Base-by-base conservation (phyloP, 2,888 invertebrate genomes). In the Synanthedon vespiformis region DNA sequence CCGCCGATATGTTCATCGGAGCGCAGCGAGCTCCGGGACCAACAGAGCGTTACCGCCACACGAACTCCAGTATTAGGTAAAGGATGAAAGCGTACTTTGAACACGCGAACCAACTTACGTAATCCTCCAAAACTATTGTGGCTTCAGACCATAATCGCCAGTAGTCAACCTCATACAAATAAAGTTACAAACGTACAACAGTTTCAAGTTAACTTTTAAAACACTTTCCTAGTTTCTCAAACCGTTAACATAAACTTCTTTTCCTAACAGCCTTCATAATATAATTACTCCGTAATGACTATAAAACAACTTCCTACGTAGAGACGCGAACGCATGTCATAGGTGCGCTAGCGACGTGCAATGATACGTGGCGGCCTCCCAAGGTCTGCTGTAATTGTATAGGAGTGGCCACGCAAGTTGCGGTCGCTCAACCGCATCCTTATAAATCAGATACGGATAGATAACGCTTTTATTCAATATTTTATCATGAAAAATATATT, bases 251-350 rank as follows among this genome's bases (percentile, higher is more conserved):
- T 34, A 8, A 34, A 34, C 34, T 10, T 34, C 8, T 34, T 34
- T 34, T 34, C 34, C 34, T 34, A 34, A 34, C 10, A 34, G 34
- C 34, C 2, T 10, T 34, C 34, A 34, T 34, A 22, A 5, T 22
- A 34, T 10, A 75, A 77, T 77, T 74, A 67, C 62, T 62, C 66
- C 66, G 67, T 76, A 78, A 77, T 77, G 74, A 67, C 65, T 64
- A 44, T 54, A 54, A 61, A 74, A 72, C 70, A 61, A 74, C 74
- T 80, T 78, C 78, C 79, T 75, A 63, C 14, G n/a, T 44, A n/a
- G n/a, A 12, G 44, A 6, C n/a, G 44, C 65, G 58, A 64, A 63
- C 63, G 67, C 63, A 64, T 61, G 65, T 62, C 62, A 63, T 61
- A 64, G 51, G 60, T 57, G 52, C 53, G 51, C 51, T 53, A 51